Percentiles rank a stretch among this genome's conserved stretches.
Conservation (phyloP, 2,888 invertebrate genomes). For the Ligdia adustata region DNA sequence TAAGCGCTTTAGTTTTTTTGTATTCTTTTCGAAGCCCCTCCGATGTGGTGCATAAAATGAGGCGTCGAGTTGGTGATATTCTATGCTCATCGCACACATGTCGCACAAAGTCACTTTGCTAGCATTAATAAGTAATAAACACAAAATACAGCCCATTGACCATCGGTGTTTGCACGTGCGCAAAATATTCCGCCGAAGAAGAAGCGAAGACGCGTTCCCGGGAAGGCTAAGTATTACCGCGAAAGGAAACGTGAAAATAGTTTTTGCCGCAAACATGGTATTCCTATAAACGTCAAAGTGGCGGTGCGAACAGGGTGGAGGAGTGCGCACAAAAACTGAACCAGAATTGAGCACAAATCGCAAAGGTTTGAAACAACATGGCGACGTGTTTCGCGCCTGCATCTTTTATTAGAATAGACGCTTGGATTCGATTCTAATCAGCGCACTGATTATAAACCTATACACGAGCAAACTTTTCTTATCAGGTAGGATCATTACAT, state of each 20-base stretch:
- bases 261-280: conserved; percentile 60
- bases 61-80: conserved; percentile 26
- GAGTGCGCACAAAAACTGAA: conserved; percentile 71
- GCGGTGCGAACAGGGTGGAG: conserved; percentile 68
- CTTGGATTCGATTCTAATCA: too few species aligned
- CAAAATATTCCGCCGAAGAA: conserved; percentile 22
- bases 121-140: conserved; percentile 4
- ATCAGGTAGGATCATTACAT: too few species aligned
- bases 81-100: conserved; percentile 25
- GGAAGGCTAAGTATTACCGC: conserved; percentile 51
- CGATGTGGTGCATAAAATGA: conserved; percentile 45
- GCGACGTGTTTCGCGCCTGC: conserved; percentile 23
- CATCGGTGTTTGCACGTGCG: conserved; percentile 33
- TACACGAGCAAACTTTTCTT: too few species aligned
- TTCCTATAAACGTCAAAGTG: conserved; percentile 66
- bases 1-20: conserved; percentile 79
- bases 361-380: conserved; percentile 32
- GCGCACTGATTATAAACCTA: too few species aligned
- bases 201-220: conserved; percentile 53
- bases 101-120: conserved; percentile 3
- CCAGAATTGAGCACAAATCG: conserved; percentile 24
- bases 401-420: too few species aligned
- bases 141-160: conserved; percentile 18
- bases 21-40: conserved; percentile 65
- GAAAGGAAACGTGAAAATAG: conserved; percentile 54